A percentile compares a stretch with the other conserved stretches of the same genome.
These are phyloP conservation scores for Oryctolagus cuniculus DNA, from an alignment of 2,113 vertebrate genomes.

Conservation along the genomic window mOryCun1.1 NC_091447.1:10798501-10799000, in stretches of 20 bases:
- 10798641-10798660: background rate
- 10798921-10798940: slow-evolving; percentile 43
- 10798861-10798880: background rate
- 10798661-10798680: background rate
- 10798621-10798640: too few relatives aligned
- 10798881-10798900: slow-evolving; percentile 39
- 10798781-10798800: slow-evolving; percentile 37
- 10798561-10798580: too few relatives aligned
- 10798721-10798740: background rate
- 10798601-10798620: too few relatives aligned
- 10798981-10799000: slow-evolving; percentile 38
- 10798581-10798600: too few relatives aligned
- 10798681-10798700: background rate
- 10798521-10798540: too few relatives aligned
- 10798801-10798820: background rate
- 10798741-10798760: slow-evolving; percentile 23
- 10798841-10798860: slow-evolving; percentile 10
- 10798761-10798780: slow-evolving; percentile 1
- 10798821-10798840: background rate
- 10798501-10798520: too few relatives aligned
- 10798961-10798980: slow-evolving; percentile 85
- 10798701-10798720: background rate
- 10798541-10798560: too few relatives aligned
- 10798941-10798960: slow-evolving; percentile 47
- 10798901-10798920: slow-evolving; percentile 10